Evolutionary conservation across 2,113 vertebrate genomes (phyloP).

Genomic region (Lophura nycthemera): DNA sequence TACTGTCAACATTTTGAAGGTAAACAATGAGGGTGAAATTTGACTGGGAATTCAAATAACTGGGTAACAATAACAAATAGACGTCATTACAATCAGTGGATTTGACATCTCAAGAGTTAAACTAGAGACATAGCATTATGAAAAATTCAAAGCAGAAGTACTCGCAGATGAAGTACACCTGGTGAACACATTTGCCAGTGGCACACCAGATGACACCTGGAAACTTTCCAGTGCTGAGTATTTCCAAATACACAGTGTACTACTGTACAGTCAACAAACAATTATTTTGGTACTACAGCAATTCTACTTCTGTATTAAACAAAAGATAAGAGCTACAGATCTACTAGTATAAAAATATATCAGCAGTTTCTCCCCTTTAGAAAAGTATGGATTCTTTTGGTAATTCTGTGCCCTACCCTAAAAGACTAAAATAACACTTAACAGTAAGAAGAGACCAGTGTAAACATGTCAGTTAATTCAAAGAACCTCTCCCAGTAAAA

Average conservation of each 20-base stretch:
- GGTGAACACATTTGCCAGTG: conserved; percentile 26
- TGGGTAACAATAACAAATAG: background rate
- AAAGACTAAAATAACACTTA: background rate
- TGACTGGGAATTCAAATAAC: background rate
- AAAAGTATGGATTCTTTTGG: background rate
- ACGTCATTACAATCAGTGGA: background rate
- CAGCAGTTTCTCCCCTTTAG: background rate
- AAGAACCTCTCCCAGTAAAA: background rate
- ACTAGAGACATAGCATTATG: background rate
- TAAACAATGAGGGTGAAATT: background rate
- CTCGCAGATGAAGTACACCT: conserved; percentile 49
- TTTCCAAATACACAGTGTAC: conserved; percentile 48
- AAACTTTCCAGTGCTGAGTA: background rate
- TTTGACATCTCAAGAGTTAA: conserved; percentile 24
- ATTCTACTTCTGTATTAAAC: background rate
- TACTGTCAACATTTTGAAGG: background rate
- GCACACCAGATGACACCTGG: conserved; percentile 42
- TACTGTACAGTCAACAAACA: conserved; percentile 16
- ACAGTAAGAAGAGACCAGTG: background rate
- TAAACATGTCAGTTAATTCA: background rate
- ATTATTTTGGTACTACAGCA: background rate
- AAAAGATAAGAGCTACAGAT: background rate
- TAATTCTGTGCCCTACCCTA: background rate
- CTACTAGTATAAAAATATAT: background rate
- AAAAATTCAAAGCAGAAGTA: conserved; percentile 33